phyloP scores from a whole-genome alignment of 2,888 invertebrate genomes.

The Crocallis elinguaria region DNA sequence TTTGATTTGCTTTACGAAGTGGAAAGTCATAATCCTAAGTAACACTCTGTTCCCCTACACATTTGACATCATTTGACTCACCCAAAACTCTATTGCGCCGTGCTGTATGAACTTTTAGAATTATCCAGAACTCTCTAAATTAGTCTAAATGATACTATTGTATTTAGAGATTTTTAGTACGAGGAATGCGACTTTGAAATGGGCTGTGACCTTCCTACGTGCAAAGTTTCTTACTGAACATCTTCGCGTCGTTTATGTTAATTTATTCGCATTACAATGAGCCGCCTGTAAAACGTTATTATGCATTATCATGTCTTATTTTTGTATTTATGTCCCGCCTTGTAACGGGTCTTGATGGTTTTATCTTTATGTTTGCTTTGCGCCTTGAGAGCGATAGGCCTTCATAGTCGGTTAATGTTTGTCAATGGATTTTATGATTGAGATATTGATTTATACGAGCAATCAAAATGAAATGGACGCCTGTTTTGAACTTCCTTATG shows the following conservation, averaged over 20 bases:
- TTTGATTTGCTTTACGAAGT: no score
- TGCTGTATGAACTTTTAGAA: no score
- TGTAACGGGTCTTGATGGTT: constrained; percentile 47
- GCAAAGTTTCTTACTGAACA: constrained; percentile 46
- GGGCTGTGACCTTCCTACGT: constrained; percentile 5
- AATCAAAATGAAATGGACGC: constrained; percentile 8
- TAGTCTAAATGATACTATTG: no score
- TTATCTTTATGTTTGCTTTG: constrained; percentile 38
- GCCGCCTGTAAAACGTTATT: constrained; percentile 66
- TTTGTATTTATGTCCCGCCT: constrained; percentile 52
- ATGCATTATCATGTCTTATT: constrained; percentile 68
- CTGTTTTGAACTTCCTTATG: constrained; percentile 3
- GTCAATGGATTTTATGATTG: constrained; percentile 31
- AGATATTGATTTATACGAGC: constrained; percentile 21
- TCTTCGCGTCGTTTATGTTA: constrained; percentile 64
- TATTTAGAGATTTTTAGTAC: no score
- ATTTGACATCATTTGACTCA: no score
- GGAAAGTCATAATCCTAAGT: no score
- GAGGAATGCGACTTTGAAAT: not conserved
- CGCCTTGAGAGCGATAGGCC: constrained; percentile 21
- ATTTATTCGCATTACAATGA: constrained; percentile 80
- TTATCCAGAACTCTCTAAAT: no score
- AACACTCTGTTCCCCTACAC: no score
- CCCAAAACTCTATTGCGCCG: no score
- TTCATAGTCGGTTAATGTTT: constrained; percentile 27